phyloP scores from a whole-genome alignment of 1,140 invertebrate species.

The Andricus grossulariae region DNA sequence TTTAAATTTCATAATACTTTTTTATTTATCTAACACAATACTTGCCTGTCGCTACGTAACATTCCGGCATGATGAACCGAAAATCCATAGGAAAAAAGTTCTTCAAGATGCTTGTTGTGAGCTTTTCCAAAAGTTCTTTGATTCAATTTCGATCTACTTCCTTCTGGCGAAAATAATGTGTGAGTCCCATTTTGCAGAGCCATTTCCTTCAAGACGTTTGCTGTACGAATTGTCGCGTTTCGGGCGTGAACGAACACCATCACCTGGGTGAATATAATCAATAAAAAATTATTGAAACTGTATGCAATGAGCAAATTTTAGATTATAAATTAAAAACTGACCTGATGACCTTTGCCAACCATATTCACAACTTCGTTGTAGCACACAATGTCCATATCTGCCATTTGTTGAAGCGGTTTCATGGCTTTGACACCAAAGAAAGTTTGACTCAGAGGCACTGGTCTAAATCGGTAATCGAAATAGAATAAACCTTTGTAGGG shows the following conservation, averaged over 20 bases:
- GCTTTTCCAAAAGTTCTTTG: conserved; percentile 82
- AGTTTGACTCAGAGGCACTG: conserved; percentile 94
- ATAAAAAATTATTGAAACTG: background rate
- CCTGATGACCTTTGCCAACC: conserved; percentile 93
- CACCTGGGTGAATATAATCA: conserved; percentile 77
- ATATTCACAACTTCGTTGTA: conserved; percentile 94
- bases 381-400: conserved; percentile 94
- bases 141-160: conserved; percentile 77
- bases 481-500: conserved; percentile 95
- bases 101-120: conserved; percentile 85
- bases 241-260: conserved; percentile 99
- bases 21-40: conserved; percentile 20
- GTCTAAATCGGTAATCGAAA: conserved; percentile 97
- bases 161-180: conserved; percentile 82
- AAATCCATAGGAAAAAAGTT: conserved; percentile 92
- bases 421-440: conserved; percentile 93
- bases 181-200: conserved; percentile 85
- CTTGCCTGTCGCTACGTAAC: conserved; percentile 87
- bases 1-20: too few relatives aligned
- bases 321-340: conserved; percentile 52
- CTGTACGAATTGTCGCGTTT: conserved; percentile 94
- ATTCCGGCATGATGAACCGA: conserved; percentile 98
- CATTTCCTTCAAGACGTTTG: conserved; percentile 85
- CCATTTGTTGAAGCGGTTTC: conserved; percentile 85
- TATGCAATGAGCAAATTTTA: too few relatives aligned